Evolutionary conservation across 2,797 vertebrate genomes (phyloP).

Genomic region (Champsocephalus gunnari): DNA sequence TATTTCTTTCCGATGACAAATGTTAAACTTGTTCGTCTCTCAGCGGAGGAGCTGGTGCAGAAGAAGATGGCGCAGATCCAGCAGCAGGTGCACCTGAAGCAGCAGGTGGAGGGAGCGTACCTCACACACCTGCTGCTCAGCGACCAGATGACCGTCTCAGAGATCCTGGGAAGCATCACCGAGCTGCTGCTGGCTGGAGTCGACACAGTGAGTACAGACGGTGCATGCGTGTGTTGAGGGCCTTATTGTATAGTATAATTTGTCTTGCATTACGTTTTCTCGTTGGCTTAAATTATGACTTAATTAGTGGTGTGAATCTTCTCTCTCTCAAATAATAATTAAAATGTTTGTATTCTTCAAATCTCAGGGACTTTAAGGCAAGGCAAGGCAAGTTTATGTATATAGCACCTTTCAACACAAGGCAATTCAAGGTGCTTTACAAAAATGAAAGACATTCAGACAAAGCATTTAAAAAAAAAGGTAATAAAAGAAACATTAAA

Average conservation of each 20-base stretch:
- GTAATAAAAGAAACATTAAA: too few species aligned
- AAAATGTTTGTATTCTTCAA: too few species aligned
- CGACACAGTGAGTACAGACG: slow-evolving; percentile 80
- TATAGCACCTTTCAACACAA: too few species aligned
- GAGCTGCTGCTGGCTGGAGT: slow-evolving; percentile 87
- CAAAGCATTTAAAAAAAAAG: too few species aligned
- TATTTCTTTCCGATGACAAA: too few species aligned
- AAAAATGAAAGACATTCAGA: too few species aligned
- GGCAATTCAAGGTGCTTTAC: too few species aligned
- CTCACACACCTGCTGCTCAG: slow-evolving; percentile 86
- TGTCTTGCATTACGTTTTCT: neutral
- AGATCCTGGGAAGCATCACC: slow-evolving; percentile 86
- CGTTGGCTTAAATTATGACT: neutral
- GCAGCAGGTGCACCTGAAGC: slow-evolving; percentile 61
- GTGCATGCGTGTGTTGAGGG: too few species aligned
- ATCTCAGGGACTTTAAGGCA: too few species aligned
- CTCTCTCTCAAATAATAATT: too few species aligned
- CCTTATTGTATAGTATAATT: neutral
- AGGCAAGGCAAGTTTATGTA: too few species aligned
- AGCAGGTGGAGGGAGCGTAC: slow-evolving; percentile 82
- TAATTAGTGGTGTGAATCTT: too few species aligned
- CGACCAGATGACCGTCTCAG: slow-evolving; percentile 80
- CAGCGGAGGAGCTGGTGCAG: slow-evolving; percentile 81
- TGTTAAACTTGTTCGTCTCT: neutral
- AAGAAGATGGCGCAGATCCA: slow-evolving; percentile 82